These are phyloP conservation scores for Loris lydekkerianus DNA, from an alignment of 2,797 vertebrate species.

Conservation along the genomic window DNA sequence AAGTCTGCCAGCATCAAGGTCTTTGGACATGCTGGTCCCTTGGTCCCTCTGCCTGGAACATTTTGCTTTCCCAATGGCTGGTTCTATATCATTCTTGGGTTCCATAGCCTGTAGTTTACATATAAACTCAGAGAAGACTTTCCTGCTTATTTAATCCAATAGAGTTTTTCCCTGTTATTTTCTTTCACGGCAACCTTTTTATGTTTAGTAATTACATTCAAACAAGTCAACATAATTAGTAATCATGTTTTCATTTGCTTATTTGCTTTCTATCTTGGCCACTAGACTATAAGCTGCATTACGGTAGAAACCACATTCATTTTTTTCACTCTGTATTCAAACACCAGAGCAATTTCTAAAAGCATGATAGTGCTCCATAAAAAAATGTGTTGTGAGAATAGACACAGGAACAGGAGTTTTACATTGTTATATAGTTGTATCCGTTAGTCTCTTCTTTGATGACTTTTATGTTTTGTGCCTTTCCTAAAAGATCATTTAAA, in stretches of 20 bases:
- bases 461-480: conserved; percentile 2
- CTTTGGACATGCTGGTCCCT: not conserved
- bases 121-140: not conserved
- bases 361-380: not conserved
- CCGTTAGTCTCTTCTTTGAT: not conserved
- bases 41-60: not conserved
- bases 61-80: not conserved
- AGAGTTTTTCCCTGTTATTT: not conserved
- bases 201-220: not conserved
- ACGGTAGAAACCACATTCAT: not conserved
- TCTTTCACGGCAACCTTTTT: not conserved
- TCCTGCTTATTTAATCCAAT: not conserved
- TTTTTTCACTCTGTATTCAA: not conserved
- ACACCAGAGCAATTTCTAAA: not conserved
- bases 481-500: conserved; percentile 34
- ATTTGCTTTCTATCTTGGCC: conserved; percentile 22
- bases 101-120: conserved; percentile 2
- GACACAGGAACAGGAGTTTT: not conserved
- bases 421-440: not conserved
- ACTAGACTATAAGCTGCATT: not conserved
- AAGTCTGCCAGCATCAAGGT: not conserved
- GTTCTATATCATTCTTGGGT: not conserved
- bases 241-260: conserved; percentile 14
- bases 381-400: conserved; percentile 36
- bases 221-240: not conserved